Conservation (phyloP, 53 echinoderm and acorn worm species). For the Henricia sp. region DNA sequence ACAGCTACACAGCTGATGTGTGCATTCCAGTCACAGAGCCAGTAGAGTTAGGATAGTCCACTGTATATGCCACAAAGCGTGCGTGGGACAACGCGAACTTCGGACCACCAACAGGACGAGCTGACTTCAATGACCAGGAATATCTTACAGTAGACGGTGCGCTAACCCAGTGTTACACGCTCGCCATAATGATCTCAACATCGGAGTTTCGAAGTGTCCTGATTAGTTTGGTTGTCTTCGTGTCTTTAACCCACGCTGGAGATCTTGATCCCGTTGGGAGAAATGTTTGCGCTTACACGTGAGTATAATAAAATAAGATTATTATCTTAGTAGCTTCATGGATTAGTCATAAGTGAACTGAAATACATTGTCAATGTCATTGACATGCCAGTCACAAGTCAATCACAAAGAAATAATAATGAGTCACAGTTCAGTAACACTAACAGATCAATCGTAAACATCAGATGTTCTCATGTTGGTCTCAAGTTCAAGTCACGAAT, state of each 20-base stretch:
- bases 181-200: conserved; percentile 20
- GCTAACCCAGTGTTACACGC: neutral
- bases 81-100: neutral
- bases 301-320: too few relatives aligned
- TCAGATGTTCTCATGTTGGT: too few relatives aligned
- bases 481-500: too few relatives aligned
- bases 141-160: conserved; percentile 24
- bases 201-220: neutral
- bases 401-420: too few relatives aligned
- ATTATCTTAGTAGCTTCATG: too few relatives aligned
- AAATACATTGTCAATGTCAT: too few relatives aligned
- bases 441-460: too few relatives aligned
- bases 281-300: conserved; percentile 50
- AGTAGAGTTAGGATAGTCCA: neutral
- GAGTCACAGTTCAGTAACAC: too few relatives aligned
- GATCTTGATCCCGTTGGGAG: conserved; percentile 10
- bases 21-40: neutral
- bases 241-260: neutral
- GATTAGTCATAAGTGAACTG: too few relatives aligned
- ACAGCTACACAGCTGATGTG: neutral
- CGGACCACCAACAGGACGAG: neutral
- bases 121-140: conserved; percentile 13
- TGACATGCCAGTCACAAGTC: too few relatives aligned
- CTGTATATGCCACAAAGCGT: neutral
- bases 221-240: conserved; percentile 9